Percentiles rank a stretch among this genome's conserved stretches.
phyloP scores from a whole-genome alignment of 2,113 vertebrate species.

The Sceloporus undulatus region DNA sequence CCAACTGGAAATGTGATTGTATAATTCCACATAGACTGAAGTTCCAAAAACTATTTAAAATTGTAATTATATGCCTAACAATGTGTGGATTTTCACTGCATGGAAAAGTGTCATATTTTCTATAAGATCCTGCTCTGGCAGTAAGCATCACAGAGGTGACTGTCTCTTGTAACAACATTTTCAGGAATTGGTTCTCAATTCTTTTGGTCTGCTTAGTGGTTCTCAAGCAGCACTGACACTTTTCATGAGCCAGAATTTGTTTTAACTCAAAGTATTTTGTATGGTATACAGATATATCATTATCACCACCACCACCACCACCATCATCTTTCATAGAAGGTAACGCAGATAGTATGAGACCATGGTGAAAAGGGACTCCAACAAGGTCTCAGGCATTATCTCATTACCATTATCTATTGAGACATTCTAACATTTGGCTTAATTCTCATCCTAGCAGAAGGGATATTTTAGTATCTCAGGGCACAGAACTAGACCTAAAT shows the following conservation, averaged over 20 bases:
- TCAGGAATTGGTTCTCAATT: not conserved
- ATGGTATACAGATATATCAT: no score
- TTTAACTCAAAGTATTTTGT: no score
- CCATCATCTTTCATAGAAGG: no score
- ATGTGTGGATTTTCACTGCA: not conserved
- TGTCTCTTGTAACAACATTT: not conserved
- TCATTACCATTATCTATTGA: no score
- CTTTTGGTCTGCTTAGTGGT: not conserved
- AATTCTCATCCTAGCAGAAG: no score
- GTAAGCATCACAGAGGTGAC: not conserved
- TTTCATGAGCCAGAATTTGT: not conserved
- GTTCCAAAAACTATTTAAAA: slow-evolving; percentile 2
- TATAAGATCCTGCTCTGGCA: not conserved
- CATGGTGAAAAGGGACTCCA: no score
- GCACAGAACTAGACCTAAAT: no score
- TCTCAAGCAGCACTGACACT: not conserved
- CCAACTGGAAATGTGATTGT: not conserved
- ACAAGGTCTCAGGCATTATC: no score
- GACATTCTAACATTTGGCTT: no score
- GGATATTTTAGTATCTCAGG: no score
- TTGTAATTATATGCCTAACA: not conserved
- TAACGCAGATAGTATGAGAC: no score
- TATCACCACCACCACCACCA: no score
- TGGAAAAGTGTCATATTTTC: not conserved
- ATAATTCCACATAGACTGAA: not conserved